Percentiles rank a stretch among this genome's conserved stretches.
These are phyloP conservation scores for Notechis scutatus DNA, from an alignment of 2,113 vertebrate species.

Conservation along the genomic window DNA sequence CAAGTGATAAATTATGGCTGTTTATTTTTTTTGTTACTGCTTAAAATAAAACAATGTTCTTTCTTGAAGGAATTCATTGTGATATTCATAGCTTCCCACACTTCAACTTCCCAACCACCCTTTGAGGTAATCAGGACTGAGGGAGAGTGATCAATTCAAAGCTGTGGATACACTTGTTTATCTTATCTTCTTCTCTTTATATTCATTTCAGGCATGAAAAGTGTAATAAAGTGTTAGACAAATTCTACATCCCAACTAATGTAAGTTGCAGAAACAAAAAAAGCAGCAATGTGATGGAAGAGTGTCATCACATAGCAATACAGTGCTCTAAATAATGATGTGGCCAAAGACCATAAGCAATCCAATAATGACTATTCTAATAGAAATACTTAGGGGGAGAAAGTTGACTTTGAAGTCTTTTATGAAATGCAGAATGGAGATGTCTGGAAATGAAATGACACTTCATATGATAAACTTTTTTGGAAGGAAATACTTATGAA, in stretches of 20 bases:
- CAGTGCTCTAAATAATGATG: neutral
- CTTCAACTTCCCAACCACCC: neutral
- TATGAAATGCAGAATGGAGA: neutral
- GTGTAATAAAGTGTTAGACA: neutral
- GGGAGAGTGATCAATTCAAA: neutral
- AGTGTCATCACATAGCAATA: neutral
- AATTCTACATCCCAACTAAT: neutral
- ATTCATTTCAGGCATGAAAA: neutral
- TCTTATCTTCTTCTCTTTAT: neutral
- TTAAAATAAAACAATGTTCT: neutral
- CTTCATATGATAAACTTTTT: neutral
- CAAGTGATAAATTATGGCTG: neutral
- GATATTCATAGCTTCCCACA: neutral
- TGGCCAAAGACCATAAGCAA: neutral
- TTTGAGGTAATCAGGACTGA: neutral
- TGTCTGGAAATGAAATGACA: neutral
- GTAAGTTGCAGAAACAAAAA: neutral
- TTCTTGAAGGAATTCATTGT: neutral
- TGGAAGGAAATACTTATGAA: neutral
- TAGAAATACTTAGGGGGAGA: neutral
- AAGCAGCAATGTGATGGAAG: neutral
- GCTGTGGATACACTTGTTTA: neutral
- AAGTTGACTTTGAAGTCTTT: neutral
- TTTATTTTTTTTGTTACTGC: neutral
- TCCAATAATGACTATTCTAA: neutral